phyloP scores from a whole-genome alignment of 2,797 vertebrate species.

The Pseudomugil tenellus region DNA sequence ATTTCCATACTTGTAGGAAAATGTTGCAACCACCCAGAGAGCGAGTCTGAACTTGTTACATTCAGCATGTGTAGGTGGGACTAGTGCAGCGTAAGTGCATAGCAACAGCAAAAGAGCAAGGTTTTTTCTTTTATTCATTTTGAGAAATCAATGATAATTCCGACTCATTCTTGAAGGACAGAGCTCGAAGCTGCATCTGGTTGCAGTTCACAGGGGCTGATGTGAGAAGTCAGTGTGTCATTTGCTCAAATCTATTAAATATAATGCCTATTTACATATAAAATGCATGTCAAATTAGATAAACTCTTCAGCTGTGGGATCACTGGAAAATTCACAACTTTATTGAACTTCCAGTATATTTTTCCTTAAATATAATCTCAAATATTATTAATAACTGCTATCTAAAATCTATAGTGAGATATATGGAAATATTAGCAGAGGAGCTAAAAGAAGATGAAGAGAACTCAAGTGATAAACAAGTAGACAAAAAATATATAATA shows the following conservation, averaged over 20 bases:
- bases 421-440: neutral
- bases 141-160: slow-evolving; percentile 16
- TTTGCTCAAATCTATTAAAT: slow-evolving; percentile 8
- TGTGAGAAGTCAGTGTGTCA: slow-evolving; percentile 13
- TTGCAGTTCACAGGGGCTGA: slow-evolving; percentile 4
- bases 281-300: slow-evolving; percentile 2
- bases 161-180: slow-evolving; percentile 10
- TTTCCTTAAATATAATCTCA: slow-evolving; percentile 1
- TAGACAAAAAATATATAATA: neutral
- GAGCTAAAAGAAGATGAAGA: neutral
- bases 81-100: slow-evolving; percentile 27
- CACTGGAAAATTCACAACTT: neutral
- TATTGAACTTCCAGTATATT: neutral
- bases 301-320: neutral
- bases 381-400: neutral
- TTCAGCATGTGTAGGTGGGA: slow-evolving; percentile 49
- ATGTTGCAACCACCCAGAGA: slow-evolving; percentile 18
- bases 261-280: neutral
- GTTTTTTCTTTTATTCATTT: slow-evolving; percentile 1
- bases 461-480: neutral
- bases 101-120: slow-evolving; percentile 33
- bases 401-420: neutral
- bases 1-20: slow-evolving; percentile 43
- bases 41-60: slow-evolving; percentile 31
- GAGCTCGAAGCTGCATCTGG: neutral